A percentile compares a stretch with the other conserved stretches of the same genome.
Evolutionary conservation across 2,888 invertebrate species (phyloP).

Genomic region (Latheticus oryzae): DNA sequence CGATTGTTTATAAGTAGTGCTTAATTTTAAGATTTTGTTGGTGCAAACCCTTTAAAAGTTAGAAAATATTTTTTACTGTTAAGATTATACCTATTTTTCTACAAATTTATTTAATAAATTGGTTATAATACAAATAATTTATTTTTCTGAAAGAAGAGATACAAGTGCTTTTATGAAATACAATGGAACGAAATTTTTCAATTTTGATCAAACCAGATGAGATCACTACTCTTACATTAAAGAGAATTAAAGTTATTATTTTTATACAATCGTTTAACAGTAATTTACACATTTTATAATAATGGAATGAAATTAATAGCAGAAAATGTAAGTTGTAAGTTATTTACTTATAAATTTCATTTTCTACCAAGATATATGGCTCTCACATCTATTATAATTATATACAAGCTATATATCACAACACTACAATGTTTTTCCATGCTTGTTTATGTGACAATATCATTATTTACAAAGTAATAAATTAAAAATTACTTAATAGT

Average conservation of each 20-base stretch:
- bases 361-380: conserved; percentile 49
- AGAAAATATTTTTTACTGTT: conserved; percentile 12
- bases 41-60: no score
- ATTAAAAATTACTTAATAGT: conserved; percentile 21
- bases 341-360: conserved; percentile 34
- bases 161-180: conserved; percentile 38
- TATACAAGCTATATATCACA: conserved; percentile 63
- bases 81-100: conserved; percentile 5
- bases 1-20: no score
- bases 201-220: no score
- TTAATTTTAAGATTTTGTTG: no score
- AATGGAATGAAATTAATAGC: conserved; percentile 38
- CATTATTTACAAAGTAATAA: conserved; percentile 44
- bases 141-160: conserved; percentile 41
- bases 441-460: conserved; percentile 49
- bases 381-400: conserved; percentile 56
- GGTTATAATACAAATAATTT: conserved; percentile 40
- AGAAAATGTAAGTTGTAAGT: conserved; percentile 37
- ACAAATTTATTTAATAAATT: conserved; percentile 11
- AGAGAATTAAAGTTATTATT: conserved; percentile 31
- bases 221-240: conserved; percentile 40
- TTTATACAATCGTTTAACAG: conserved; percentile 41
- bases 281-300: conserved; percentile 40
- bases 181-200: conserved; percentile 24
- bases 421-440: conserved; percentile 59